Evolutionary conservation across 1,140 invertebrate species (phyloP).

Genomic region (Drosophila micromelanica): DNA sequence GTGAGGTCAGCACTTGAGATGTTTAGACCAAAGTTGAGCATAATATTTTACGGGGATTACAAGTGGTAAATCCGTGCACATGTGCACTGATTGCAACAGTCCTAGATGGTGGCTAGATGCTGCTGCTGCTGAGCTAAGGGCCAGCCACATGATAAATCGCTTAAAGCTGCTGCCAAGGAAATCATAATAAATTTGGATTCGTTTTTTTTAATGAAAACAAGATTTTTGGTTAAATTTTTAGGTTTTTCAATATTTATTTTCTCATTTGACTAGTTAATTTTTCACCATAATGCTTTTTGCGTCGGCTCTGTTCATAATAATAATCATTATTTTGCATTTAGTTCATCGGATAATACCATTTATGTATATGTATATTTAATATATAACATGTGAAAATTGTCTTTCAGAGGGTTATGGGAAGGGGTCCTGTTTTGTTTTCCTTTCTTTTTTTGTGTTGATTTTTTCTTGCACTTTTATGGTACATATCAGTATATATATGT

Average conservation of each 20-base stretch:
- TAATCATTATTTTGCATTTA: constrained; percentile 65
- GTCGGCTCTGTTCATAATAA: constrained; percentile 55
- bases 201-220: neutral
- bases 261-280: constrained; percentile 76
- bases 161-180: constrained; percentile 16
- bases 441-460: constrained; percentile 8
- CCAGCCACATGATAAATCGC: constrained; percentile 59
- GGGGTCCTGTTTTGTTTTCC: constrained; percentile 5
- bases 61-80: constrained; percentile 62
- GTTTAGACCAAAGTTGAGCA: constrained; percentile 51
- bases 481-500: constrained; percentile 48
- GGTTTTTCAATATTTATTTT: constrained; percentile 75
- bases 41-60: constrained; percentile 73
- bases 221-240: constrained; percentile 48
- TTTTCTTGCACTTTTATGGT: constrained; percentile 67
- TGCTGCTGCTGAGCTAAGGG: constrained; percentile 1
- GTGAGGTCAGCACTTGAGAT: constrained; percentile 25
- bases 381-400: constrained; percentile 72
- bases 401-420: constrained; percentile 1
- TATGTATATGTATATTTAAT: constrained; percentile 52
- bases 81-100: constrained; percentile 64
- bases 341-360: constrained; percentile 72
- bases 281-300: constrained; percentile 56
- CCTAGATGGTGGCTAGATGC: constrained; percentile 3
- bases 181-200: constrained; percentile 18